Conservation (phyloP, 2,797 vertebrate species). For the Diplodus sargus region DNA sequence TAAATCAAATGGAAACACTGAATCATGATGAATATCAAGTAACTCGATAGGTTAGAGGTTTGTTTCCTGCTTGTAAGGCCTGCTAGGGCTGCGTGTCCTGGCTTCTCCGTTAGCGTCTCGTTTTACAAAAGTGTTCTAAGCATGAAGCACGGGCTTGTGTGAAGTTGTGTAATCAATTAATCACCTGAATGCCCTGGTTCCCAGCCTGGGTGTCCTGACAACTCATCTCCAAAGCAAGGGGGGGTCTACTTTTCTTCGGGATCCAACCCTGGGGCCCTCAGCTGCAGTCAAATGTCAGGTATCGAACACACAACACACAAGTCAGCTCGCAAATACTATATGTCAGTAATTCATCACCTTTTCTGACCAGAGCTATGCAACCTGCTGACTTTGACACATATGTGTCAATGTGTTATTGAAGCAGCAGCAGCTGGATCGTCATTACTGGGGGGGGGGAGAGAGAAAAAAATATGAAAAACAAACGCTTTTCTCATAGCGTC, state of each 20-base stretch:
- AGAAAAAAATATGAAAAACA: conserved; percentile 8
- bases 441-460: not conserved
- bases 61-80: not conserved
- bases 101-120: conserved; percentile 12
- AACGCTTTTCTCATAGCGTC: conserved; percentile 13
- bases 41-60: not conserved
- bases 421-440: conserved; percentile 64
- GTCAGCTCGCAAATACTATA: conserved; percentile 50
- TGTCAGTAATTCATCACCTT: conserved; percentile 44
- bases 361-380: conserved; percentile 51
- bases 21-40: conserved; percentile 14
- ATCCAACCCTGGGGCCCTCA: too few species aligned
- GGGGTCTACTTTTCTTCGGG: too few species aligned
- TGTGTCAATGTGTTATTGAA: conserved; percentile 36
- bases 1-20: conserved; percentile 18
- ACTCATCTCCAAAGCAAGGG: too few species aligned
- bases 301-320: conserved; percentile 46
- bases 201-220: too few species aligned
- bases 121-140: not conserved
- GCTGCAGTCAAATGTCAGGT: not conserved
- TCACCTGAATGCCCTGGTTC: too few species aligned
- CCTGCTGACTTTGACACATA: conserved; percentile 38
- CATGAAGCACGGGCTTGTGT: not conserved
- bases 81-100: conserved; percentile 1
- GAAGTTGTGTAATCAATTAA: not conserved